Evolutionary conservation across 2,113 vertebrate species (phyloP).

Genomic region (Helogale parvula): DNA sequence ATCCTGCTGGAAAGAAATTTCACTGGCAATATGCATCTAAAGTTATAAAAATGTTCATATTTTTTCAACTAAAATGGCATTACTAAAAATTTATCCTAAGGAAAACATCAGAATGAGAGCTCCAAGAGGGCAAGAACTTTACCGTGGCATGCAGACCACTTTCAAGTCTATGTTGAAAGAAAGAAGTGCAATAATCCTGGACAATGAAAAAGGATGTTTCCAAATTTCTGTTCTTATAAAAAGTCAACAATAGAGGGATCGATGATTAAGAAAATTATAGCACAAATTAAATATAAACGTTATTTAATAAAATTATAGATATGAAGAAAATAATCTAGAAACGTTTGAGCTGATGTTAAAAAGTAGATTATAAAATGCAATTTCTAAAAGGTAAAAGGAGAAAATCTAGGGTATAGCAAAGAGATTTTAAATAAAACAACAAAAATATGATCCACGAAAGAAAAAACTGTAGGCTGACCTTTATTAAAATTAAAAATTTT

Average conservation of each 20-base stretch:
- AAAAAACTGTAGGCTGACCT: conserved; percentile 36
- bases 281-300: neutral
- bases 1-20: conserved; percentile 25
- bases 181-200: conserved; percentile 19
- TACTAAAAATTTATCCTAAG: neutral
- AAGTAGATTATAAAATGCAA: neutral
- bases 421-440: conserved; percentile 21
- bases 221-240: conserved; percentile 20
- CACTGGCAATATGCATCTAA: neutral
- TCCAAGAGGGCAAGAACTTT: neutral
- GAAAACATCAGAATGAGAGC: neutral
- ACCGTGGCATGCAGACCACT: neutral
- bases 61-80: conserved; percentile 3
- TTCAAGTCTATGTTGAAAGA: neutral
- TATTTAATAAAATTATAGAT: conserved; percentile 12
- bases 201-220: conserved; percentile 21
- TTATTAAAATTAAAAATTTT: conserved; percentile 46
- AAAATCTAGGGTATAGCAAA: neutral
- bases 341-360: neutral
- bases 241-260: neutral
- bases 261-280: neutral
- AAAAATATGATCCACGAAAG: neutral
- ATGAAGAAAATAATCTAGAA: conserved; percentile 7
- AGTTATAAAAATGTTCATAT: conserved; percentile 31
- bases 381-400: neutral